These are phyloP conservation scores for Rhynchonycteris naso DNA, from an alignment of 2,797 vertebrate species.

Conservation along the genomic window DNA sequence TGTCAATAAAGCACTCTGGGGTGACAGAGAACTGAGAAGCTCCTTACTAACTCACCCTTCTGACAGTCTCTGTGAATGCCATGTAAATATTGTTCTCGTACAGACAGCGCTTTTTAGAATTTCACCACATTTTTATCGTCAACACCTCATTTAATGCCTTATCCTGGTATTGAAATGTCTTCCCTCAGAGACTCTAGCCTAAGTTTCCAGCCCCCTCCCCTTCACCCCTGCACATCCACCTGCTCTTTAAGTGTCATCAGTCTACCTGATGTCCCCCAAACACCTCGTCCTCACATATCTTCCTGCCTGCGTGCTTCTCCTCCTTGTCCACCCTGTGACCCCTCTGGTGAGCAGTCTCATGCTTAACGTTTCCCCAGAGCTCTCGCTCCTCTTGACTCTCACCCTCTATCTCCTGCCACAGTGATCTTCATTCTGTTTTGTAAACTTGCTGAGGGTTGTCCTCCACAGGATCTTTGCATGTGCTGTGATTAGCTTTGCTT, in stretches of 20 bases:
- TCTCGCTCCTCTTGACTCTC: background rate
- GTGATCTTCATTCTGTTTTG: background rate
- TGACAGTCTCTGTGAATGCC: background rate
- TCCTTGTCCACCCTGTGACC: background rate
- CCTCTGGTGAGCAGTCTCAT: no score
- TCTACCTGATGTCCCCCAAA: background rate
- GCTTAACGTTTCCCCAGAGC: background rate
- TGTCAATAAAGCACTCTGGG: background rate
- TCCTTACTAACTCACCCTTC: background rate
- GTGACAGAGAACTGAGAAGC: background rate
- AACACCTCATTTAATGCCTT: rapidly evolving
- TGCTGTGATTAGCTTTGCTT: background rate
- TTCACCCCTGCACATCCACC: background rate
- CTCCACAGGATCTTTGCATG: background rate
- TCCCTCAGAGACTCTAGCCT: background rate
- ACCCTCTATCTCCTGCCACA: rapidly evolving
- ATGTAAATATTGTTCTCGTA: background rate
- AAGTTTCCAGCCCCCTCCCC: background rate
- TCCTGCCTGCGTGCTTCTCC: background rate
- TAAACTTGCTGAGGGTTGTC: background rate
- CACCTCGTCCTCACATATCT: background rate
- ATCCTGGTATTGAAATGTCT: background rate
- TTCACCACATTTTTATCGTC: background rate
- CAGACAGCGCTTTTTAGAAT: background rate
- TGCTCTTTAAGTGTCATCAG: background rate